phyloP scores from a whole-genome alignment of 2,113 vertebrate species.

The Channa argus region DNA sequence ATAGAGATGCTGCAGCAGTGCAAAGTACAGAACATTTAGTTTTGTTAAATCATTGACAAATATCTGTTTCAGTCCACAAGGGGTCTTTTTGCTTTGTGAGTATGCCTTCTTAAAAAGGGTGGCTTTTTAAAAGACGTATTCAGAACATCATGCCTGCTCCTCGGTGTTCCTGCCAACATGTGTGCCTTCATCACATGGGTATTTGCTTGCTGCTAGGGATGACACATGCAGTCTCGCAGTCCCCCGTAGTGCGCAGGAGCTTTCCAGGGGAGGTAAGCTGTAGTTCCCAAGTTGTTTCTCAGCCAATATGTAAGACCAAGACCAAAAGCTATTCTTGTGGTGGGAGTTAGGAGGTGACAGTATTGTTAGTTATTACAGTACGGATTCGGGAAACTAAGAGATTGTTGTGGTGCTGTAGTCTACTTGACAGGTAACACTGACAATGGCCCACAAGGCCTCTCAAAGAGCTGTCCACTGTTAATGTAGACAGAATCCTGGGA shows the following conservation, averaged over 20 bases:
- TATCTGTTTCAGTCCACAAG: not conserved
- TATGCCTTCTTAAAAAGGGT: too few species aligned
- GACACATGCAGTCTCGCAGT: constrained; percentile 1
- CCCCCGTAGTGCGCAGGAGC: constrained; percentile 16
- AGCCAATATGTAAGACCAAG: not conserved
- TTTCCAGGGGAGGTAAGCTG: constrained; percentile 29
- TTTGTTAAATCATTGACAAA: not conserved
- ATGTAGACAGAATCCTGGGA: constrained; percentile 7
- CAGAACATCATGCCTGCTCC: constrained; percentile 3
- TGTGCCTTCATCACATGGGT: not conserved
- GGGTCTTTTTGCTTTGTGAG: not conserved
- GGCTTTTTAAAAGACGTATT: not conserved
- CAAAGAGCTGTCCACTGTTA: not conserved
- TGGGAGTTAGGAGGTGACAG: too few species aligned
- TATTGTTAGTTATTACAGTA: too few species aligned
- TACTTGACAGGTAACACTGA: not conserved
- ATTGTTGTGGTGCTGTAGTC: constrained; percentile 6
- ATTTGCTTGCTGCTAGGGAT: constrained; percentile 4
- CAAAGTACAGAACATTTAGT: not conserved
- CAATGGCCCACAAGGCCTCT: not conserved
- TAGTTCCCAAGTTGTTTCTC: constrained; percentile 26
- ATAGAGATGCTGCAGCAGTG: not conserved
- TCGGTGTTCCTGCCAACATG: not conserved
- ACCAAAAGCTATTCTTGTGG: not conserved
- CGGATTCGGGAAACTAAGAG: too few species aligned